Evolutionary conservation across 2,888 invertebrate genomes (phyloP), one percentile per base, ranked within the genome.

Genomic region (Keiferia lycopersicella): DNA sequence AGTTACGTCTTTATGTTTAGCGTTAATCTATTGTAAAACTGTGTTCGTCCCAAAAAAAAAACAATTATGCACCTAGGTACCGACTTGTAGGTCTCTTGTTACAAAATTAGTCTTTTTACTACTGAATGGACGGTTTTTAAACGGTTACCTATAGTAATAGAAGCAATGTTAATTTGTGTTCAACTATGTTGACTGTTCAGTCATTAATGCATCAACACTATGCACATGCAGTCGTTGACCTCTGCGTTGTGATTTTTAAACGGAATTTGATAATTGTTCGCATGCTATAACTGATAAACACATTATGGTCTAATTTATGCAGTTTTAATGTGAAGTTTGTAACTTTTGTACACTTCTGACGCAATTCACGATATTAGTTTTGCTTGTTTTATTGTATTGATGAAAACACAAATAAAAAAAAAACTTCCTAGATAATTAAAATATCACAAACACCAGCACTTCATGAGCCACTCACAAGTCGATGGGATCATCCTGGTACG

Each of bases 401-500:
- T 45, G 16, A 16, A 45, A n/a, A 45, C 4, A 41, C 41, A 41
- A 2, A 34, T 34, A 1, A 4, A n/a, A n/a, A 45, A 3, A 16
- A n/a, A 45, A 45, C 45, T 45, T 45, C n/a, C n/a, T 14, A 14
- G 14, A 45, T 14, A 41, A 3, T 14, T 14, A n/a, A 45, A 45
- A n/a, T 4, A 2, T 16, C 10, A 11, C 11, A 16, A 45, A 45
- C 16, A 45, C 45, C 45, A 45, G 16, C n/a, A 51, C 51, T 22
- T 16, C 51, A 51, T 51, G 11, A 51, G 64, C 59, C 72, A 88
- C 91, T 91, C 82, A 91, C 91, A 87, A 84, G 70, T 91, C 88
- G 68, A 90, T 73, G 66, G 83, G 84, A 70, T 90, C 88, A 68
- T 88, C 89, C 63, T 83, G 82, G 73, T 82, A 85, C 63, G 80